These are phyloP conservation scores for Trichomycterus rosablanca DNA, from an alignment of 2,113 vertebrate genomes.

Conservation along the genomic window DNA sequence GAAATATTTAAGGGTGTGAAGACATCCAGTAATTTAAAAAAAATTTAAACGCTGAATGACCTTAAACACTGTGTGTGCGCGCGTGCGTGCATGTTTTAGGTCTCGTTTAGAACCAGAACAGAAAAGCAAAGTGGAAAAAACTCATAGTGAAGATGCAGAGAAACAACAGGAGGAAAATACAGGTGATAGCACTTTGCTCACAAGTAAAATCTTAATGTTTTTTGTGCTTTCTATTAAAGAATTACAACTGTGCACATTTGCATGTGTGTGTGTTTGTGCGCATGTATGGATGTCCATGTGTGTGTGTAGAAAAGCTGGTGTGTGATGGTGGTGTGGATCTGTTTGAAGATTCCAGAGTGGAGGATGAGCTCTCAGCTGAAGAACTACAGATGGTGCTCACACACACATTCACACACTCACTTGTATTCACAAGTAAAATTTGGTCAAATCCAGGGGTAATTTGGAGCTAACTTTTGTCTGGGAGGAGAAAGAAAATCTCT, in stretches of 20 bases:
- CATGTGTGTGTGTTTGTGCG: not conserved
- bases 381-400: conserved; percentile 90
- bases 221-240: too few species aligned
- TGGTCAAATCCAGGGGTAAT: too few species aligned
- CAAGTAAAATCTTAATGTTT: too few species aligned
- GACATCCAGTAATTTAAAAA: too few species aligned
- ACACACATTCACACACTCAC: not conserved
- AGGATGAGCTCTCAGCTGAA: conserved; percentile 91
- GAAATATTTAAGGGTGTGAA: too few species aligned
- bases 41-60: too few species aligned
- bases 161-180: conserved; percentile 73
- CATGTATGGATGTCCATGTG: not conserved
- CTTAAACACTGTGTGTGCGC: not conserved
- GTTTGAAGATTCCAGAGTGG: conserved; percentile 78
- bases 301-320: conserved; percentile 66
- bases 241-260: not conserved
- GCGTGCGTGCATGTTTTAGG: conserved; percentile 52
- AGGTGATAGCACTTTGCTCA: conserved; percentile 59
- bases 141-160: conserved; percentile 58
- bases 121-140: conserved; percentile 57
- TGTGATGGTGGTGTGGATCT: conserved; percentile 65
- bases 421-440: too few species aligned
- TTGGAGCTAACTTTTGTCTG: too few species aligned
- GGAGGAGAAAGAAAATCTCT: too few species aligned
- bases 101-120: conserved; percentile 85